Base-by-base conservation (phyloP, 2,888 invertebrate species). In the Gastracanthus pulcherrimus region DNA sequence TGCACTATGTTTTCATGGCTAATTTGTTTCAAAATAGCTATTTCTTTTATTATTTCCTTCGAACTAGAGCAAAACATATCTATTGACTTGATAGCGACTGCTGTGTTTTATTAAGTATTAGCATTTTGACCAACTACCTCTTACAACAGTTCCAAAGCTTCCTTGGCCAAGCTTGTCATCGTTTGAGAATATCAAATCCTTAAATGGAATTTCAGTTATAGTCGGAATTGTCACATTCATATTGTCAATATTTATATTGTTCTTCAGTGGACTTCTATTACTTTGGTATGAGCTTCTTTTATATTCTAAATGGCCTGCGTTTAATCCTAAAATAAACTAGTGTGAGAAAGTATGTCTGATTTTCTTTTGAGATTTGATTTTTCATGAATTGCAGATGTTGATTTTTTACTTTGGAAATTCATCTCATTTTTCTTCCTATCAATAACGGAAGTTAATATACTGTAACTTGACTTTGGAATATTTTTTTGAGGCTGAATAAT, bases 1-100 rank as follows among this genome's bases (percentile, higher is more conserved):
- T 51, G 51, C 6, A 79, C 55, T 34, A 79, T 70, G 36, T 79
- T 72, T 16, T 71, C 64, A 36, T 79, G 79, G 41, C 72, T 31
- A 11, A 79, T 72, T 60, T 60, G 55, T 7, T 23, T 31, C 23
- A 72, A 26, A 11, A 72, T 60, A 16, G 41, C 38, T 1, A 72
- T 16, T 41, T 72, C 72, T 9, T 29, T 34, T 26, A 72, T 38
- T 0, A 58, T 38, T 3, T 66, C 34, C 6, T 66, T 66, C 7
- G 38, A n/a, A 16, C 4, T 26, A 3, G 16, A 16, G 41, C 19
- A n/a, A 66, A 36, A 16, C 16, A 23, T 58, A 4, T 72, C 23
- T 11, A 72, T 41, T 2, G 60, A 38, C 38, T 72, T 72, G 13
- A 72, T 58, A 13, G 72, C 72, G 1, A 72, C 60, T 23, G 9